Conservation (phyloP, 2,797 vertebrate genomes). For the Scleropages formosus region DNA sequence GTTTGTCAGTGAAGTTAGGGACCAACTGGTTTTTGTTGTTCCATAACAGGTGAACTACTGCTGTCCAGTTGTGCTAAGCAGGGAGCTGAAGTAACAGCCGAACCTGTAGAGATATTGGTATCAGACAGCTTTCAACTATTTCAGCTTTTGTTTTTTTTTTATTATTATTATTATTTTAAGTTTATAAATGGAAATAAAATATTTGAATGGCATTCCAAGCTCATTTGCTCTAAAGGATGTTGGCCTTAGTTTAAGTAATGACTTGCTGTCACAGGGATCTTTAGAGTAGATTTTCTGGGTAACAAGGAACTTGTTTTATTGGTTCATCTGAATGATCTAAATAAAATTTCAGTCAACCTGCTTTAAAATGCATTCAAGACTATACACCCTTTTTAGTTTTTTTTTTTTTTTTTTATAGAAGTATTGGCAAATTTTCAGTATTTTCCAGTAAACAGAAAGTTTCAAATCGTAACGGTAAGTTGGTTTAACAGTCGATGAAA, state of each 20-base stretch:
- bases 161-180: too few relatives aligned
- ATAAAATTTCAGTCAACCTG: too few relatives aligned
- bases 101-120: slow-evolving; percentile 56
- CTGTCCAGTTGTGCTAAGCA: slow-evolving; percentile 48
- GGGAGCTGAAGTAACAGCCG: slow-evolving; percentile 35
- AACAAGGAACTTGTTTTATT: too few relatives aligned
- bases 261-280: neutral
- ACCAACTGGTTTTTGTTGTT: slow-evolving; percentile 43
- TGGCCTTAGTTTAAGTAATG: slow-evolving; percentile 21
- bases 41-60: slow-evolving; percentile 49
- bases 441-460: too few relatives aligned
- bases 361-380: too few relatives aligned
- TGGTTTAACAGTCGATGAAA: too few relatives aligned
- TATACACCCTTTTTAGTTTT: too few relatives aligned
- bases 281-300: neutral
- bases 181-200: slow-evolving; percentile 73
- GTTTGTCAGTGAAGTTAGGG: slow-evolving; percentile 49
- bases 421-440: too few relatives aligned
- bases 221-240: slow-evolving; percentile 33
- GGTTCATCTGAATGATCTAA: too few relatives aligned
- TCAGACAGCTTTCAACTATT: slow-evolving; percentile 50
- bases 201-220: slow-evolving; percentile 46
- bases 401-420: too few relatives aligned
- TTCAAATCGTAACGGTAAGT: too few relatives aligned
- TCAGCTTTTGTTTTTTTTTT: slow-evolving; percentile 38